Conservation (phyloP, 2,113 vertebrate genomes). For the Talpa occidentalis region DNA sequence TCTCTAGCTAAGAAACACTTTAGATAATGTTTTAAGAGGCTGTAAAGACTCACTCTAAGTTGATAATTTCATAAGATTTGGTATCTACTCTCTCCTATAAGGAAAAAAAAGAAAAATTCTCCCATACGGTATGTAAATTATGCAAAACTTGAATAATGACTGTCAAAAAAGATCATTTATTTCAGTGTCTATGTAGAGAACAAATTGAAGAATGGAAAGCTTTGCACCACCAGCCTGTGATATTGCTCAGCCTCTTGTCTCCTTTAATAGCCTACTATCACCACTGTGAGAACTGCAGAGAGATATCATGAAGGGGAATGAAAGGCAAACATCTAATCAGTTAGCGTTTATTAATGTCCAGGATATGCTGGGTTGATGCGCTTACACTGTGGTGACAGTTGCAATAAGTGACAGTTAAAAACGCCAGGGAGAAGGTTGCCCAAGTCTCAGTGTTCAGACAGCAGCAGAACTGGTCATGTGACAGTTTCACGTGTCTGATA, state of each 20-base stretch:
- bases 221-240: background rate
- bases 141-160: background rate
- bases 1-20: background rate
- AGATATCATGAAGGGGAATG: background rate
- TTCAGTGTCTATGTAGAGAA: background rate
- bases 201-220: background rate
- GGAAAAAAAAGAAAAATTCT: background rate
- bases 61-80: conserved; percentile 12
- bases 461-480: background rate
- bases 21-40: background rate
- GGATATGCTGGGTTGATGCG: background rate
- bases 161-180: background rate
- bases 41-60: conserved; percentile 47
- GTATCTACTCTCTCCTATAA: background rate
- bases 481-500: background rate
- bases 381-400: background rate
- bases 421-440: background rate
- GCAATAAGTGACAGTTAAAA: background rate
- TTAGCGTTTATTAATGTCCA: background rate
- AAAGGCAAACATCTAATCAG: background rate
- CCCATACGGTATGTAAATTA: background rate
- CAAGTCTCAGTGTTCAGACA: background rate
- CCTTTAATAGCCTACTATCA: background rate
- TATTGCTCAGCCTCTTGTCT: background rate
- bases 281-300: background rate